Base-by-base conservation (phyloP, 2,797 vertebrate species). In the Aplochiton taeniatus region DNA sequence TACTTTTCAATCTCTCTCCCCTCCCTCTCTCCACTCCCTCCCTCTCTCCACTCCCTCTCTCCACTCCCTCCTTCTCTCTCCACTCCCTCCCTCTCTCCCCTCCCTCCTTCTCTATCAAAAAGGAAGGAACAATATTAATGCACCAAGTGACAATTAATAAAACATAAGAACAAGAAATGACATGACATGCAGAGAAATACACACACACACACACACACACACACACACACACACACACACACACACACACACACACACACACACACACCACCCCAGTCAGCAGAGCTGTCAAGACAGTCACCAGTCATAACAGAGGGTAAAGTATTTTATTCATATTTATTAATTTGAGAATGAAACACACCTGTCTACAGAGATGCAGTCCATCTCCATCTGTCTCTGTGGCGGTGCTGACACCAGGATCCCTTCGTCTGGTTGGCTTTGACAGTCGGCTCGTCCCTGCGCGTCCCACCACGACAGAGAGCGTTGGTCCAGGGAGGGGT, bases 301-400 rank as follows among this genome's bases (percentile, higher is more conserved):
- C 92, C 90, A 93, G 94, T 96, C 87, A 94, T 97, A 98, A 98
- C 96, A 96, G 98, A 98, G 96, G 96, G 93, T 95, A 96, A 98
- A 98, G 98, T 98, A 97, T 98, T 98, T 98, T 96, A 97, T 97
- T 98, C 96, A 98, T 96, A 98, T 98, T 98, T 98, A 98, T 98
- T 98, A 98, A 98, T 98, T 97, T 96, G 95, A 97, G 96, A 98
- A 95, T 96, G 96, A 98, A 96, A 95, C 95, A 93, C 94, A 95
- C 94, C 96, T 96, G 96, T 98, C 95, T 95, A 96, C 95, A 92
- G 93, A 95, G 95, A 95, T 95, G 97, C 95, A 96, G 93, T 95
- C 96, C 95, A 95, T 96, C 95, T 98, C 96, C 95, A 95, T 97
- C 95, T 98, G 96, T 98, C 96, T 98, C 89, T 91, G 90, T 88